Base-by-base conservation (phyloP, 1,140 invertebrate genomes). In the Apis florea region DNA sequence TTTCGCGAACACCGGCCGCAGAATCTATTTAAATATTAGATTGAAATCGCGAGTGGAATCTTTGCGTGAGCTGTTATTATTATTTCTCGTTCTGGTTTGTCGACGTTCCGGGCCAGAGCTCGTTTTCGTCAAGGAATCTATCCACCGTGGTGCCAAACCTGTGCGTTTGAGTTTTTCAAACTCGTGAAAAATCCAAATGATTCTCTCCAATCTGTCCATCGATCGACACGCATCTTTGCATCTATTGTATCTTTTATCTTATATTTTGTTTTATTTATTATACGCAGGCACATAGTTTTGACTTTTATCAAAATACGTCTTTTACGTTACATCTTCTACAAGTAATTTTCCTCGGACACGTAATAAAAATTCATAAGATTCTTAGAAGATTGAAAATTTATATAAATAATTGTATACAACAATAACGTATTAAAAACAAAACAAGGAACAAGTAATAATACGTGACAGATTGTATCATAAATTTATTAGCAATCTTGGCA, bases 1-100 rank as follows among this genome's bases (percentile, higher is more conserved):
- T 54, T n/a, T 31, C 17, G 21, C 40, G 56, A 51, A 24, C 53
- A 49, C 53, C 31, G 47, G 47, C 31, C 26, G 63, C 73, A 61
- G 4, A 47, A 53, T 84, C 85, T 87, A 70, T 87, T 87, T 87
- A 84, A 87, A 87, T 82, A 75, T 85, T 63, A 82, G 83, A 87
- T 88, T 77, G 61, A 83, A 83, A 83, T 87, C 78, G 68, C 31
- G 66, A 69, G 79, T 56, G 76, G 70, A 85, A 83, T 80, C 73
- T 82, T 87, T 69, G 75, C 63, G 54, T n/a, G 69, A 85, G 76
- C 73, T 79, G 80, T 88, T 87, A 83, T 85, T 88, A 87, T 88
- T 88, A 85, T 85, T 82, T 85, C 83, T 86, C 70, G 61, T 73
- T 64, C 66, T 70, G 69, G 80, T 76, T 73, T 69, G 82, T 40